Base-by-base conservation (phyloP, 2,113 vertebrate genomes). In the Psilopsiagon aurifrons region DNA sequence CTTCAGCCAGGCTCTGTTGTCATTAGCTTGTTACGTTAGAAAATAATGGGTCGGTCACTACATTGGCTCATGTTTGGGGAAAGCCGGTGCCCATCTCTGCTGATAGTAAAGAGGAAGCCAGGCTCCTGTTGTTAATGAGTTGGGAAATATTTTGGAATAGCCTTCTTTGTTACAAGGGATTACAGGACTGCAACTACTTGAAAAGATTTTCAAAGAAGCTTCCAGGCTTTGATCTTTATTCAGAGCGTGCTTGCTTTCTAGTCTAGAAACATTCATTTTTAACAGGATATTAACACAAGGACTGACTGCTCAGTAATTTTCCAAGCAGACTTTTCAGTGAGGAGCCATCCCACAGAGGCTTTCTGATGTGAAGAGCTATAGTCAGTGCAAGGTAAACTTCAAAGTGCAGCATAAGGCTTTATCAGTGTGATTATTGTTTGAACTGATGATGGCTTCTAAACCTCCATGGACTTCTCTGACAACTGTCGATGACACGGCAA, bases 191-290 rank as follows among this genome's bases (percentile, higher is more conserved):
- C 91, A 87, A 81, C 82, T 86, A 60, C 93, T 95, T 92, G 78
- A 94, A 86, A 97, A 94, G 84, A 47, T 88, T 95, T 94, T 94
- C 88, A 94, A 89, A 94, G 79, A 64, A 96, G 64, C 47, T 94
- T 86, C 4, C 17, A 28, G 64, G 59, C 94, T 96, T 97, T 97
- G 91, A 95, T 97, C 89, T 95, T 75, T 91, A 70, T 85, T 94
- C 89, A 52, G 73, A 76, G 82, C 15, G 17, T 62, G 71, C 82
- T 88, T 90, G 55, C 83, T 97, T 94, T 81, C 82, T 88, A 80
- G 92, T 83, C 67, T 87, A 64, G 87, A 95, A 97, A 17, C 90
- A 86, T 77, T 83, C 75, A 49, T 78, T 96, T 95, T 97, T 90
- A 95, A 91, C 71, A 83, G 70, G 82, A n/a, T 88, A 71, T 92